Base-by-base conservation (phyloP, 2,113 vertebrate genomes). In the Cariama cristata region DNA sequence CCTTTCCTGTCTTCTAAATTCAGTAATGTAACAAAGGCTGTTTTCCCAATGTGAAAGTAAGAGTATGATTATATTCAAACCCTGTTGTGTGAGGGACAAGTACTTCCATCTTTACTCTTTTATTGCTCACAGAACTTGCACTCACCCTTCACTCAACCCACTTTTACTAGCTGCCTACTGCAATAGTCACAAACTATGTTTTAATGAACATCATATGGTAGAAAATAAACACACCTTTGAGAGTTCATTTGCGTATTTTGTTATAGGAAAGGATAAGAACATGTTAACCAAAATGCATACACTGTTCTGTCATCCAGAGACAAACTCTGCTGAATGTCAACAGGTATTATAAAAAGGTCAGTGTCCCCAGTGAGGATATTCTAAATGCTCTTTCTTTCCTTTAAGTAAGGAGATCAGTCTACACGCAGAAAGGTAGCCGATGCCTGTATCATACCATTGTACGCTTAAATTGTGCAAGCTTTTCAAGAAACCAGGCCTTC, bases 1-100 rank as follows among this genome's bases (percentile, higher is more conserved):
- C 83, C 73, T 94, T 93, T 84, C 73, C 73, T 86, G 52, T 80
- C 82, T 94, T 88, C 90, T 86, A 79, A 76, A 95, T 88, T 91
- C 69, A 80, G n/a, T 45, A 35, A 33, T 76, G 71, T 58, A 93
- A 74, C 75, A 90, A 88, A 94, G n/a, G 8, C 18, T 80, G 17
- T 77, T 95, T 93, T 76, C 27, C 77, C 33, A 82, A 27, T 42
- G 38, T 69, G 53, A 91, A 94, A 89, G 19, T 74, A 77, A 58
- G 47, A 52, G 32, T 40, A 67, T 63, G 30, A 69, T 52, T 94
- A 32, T 56, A 67, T 89, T 79, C 73, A 87, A 82, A 82, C 47
- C 7, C 32, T n/a, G n/a, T 10, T 20, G 22, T 49, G 19, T 72
- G 58, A 84, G 42, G 27, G 21, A 83, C 58, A 76, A 79, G 49